Evolutionary conservation across 2,113 vertebrate genomes (phyloP).

Genomic region (Myotis lucifugus): DNA sequence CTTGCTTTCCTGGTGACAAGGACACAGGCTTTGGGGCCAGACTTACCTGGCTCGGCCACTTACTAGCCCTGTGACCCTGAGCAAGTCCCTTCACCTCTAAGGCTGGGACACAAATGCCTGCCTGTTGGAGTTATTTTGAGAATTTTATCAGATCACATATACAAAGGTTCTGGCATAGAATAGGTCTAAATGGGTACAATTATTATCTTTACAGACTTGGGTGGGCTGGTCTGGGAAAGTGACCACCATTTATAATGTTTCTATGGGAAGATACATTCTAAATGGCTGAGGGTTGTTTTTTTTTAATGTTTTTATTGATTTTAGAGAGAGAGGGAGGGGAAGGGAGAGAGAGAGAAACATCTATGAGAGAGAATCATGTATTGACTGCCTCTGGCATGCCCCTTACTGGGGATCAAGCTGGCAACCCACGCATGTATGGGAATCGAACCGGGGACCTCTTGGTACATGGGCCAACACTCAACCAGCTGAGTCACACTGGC

Average conservation of each 20-base stretch:
- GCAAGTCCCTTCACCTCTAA: not conserved
- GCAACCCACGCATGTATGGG: no score
- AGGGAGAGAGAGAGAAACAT: no score
- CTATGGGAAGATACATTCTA: not conserved
- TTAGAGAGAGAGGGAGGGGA: no score
- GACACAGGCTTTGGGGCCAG: not conserved
- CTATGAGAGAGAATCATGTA: no score
- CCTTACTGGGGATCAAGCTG: no score
- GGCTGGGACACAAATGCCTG: not conserved
- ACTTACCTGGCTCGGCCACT: not conserved
- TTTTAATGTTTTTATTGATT: no score
- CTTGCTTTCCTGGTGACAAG: not conserved
- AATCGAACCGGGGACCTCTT: no score
- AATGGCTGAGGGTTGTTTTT: not conserved
- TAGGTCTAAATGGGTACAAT: not conserved
- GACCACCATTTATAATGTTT: not conserved
- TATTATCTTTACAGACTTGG: not conserved
- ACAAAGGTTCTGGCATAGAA: not conserved
- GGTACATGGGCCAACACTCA: no score
- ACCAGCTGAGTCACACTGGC: no score
- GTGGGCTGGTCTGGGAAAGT: not conserved
- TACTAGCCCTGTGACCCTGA: not conserved
- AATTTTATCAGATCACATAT: not conserved
- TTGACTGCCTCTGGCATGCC: no score
- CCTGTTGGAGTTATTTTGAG: constrained; percentile 7